Conservation (phyloP, 1,140 invertebrate species). For the Leucophenga varia region DNA sequence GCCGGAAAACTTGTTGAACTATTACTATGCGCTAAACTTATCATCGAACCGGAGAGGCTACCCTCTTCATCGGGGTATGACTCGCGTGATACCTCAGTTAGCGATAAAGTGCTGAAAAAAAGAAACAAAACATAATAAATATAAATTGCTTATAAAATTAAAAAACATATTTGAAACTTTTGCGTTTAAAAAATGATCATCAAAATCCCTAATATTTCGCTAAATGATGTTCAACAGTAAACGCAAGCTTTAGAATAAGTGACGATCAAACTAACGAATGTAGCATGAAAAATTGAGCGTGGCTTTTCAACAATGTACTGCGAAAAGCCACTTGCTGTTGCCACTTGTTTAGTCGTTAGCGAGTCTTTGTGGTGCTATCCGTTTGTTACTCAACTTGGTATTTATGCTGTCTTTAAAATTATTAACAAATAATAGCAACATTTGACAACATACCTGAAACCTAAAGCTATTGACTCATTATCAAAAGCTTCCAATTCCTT, state of each 20-base stretch:
- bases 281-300: too few species aligned
- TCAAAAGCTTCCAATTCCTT: constrained; percentile 92
- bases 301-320: too few species aligned
- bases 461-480: constrained; percentile 86
- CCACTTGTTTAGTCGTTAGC: too few species aligned
- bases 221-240: too few species aligned
- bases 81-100: constrained; percentile 85
- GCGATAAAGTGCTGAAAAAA: constrained; percentile 76
- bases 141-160: not conserved
- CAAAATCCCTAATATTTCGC: too few species aligned
- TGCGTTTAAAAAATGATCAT: constrained; percentile 1
- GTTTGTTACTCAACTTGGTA: too few species aligned
- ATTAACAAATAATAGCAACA: not conserved
- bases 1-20: constrained; percentile 85
- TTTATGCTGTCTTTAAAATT: not conserved
- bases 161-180: not conserved
- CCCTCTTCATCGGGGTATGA: constrained; percentile 83
- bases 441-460: constrained; percentile 72
- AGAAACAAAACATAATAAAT: constrained; percentile 2
- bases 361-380: too few species aligned
- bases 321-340: too few species aligned
- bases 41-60: constrained; percentile 89
- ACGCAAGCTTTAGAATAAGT: too few species aligned
- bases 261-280: too few species aligned
- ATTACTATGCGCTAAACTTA: constrained; percentile 91